A percentile compares a stretch with the other conserved stretches of the same genome.
These are phyloP conservation scores for Stenodema calcarata DNA, from an alignment of 2,888 invertebrate genomes.

Conservation along the genomic window DNA sequence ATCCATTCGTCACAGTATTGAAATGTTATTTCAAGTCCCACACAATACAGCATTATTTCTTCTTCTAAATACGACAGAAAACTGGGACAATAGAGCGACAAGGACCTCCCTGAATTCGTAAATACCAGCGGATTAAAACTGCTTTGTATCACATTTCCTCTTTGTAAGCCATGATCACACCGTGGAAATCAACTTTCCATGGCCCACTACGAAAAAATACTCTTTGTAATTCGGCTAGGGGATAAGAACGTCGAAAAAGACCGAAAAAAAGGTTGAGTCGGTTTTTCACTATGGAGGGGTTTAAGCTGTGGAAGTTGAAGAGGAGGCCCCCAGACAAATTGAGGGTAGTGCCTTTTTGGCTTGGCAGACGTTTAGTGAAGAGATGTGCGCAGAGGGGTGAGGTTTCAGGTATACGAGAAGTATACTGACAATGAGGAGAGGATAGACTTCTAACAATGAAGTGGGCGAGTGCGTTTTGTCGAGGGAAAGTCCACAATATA, in stretches of 20 bases:
- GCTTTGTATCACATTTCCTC: conserved; percentile 30
- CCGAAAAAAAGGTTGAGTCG: conserved; percentile 32
- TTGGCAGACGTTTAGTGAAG: conserved; percentile 45
- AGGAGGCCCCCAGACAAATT: conserved; percentile 42
- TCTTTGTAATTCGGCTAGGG: not conserved
- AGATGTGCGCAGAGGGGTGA: conserved; percentile 23
- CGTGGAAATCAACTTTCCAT: conserved; percentile 45
- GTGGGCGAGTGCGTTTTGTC: conserved; percentile 18
- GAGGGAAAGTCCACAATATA: conserved; percentile 18
- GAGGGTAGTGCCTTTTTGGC: conserved; percentile 47
- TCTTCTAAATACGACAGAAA: not conserved
- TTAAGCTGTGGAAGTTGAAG: conserved; percentile 47
- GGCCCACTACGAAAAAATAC: not conserved
- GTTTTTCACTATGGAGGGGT: conserved; percentile 41
- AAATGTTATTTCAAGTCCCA: not conserved
- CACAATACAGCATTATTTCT: not conserved
- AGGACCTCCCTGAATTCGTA: conserved; percentile 25
- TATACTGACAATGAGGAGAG: conserved; percentile 16
- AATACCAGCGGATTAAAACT: conserved; percentile 25
- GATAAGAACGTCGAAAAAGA: not conserved
- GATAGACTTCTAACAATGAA: conserved; percentile 2
- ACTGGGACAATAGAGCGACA: not conserved
- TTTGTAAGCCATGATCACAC: conserved; percentile 13
- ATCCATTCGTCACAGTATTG: not conserved
- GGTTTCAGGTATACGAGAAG: conserved; percentile 12